Percentiles rank a stretch among this genome's conserved stretches.
Conservation (phyloP, 2,797 vertebrate genomes). For the Dallia pectoralis region DNA sequence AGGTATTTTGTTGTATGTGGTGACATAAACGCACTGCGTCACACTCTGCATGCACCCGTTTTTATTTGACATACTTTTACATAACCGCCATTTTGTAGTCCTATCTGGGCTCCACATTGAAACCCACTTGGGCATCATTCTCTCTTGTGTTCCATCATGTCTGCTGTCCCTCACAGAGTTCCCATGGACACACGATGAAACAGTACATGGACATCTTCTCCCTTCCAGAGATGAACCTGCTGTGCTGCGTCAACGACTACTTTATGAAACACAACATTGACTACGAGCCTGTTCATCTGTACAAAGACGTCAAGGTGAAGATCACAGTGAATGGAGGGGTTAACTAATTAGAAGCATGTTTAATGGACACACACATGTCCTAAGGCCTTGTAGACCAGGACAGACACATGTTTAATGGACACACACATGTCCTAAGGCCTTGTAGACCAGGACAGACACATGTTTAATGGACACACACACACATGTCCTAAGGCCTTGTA, state of each 20-base stretch:
- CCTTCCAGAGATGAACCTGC: constrained; percentile 93
- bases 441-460: too few species aligned
- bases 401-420: too few species aligned
- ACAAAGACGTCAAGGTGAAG: constrained; percentile 96
- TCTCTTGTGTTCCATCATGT: background rate
- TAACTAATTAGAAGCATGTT: too few species aligned
- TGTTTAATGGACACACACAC: too few species aligned
- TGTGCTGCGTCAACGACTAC: constrained; percentile 96
- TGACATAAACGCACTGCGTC: too few species aligned
- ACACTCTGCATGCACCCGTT: background rate
- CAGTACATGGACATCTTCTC: constrained; percentile 99
- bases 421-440: too few species aligned
- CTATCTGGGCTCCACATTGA: background rate
- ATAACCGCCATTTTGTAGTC: background rate
- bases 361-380: too few species aligned
- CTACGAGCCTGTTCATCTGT: constrained; percentile 96
- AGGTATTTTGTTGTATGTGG: too few species aligned
- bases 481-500: too few species aligned
- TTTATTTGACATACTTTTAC: background rate
- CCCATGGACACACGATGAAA: constrained; percentile 95
- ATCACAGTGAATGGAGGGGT: background rate
- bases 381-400: too few species aligned
- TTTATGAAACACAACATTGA: constrained; percentile 98
- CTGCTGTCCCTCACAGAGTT: constrained; percentile 77
- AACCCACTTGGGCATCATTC: background rate